Conservation (phyloP, 2,888 invertebrate genomes). For the Halictus quadricinctus region DNA sequence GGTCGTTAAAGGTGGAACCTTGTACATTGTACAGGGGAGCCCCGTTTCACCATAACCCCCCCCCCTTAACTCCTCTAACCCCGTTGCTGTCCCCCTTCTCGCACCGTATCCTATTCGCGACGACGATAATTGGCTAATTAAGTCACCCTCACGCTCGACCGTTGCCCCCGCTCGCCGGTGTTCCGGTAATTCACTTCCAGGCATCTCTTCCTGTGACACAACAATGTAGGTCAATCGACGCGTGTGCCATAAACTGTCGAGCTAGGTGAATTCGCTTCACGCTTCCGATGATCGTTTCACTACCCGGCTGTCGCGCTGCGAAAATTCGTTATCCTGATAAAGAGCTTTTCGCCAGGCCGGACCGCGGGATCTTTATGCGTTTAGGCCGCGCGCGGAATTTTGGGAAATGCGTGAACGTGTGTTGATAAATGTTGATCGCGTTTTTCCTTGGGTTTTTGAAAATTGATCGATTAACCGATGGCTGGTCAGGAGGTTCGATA, state of each 20-base stretch:
- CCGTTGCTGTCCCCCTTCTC: not conserved
- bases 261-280: slow-evolving; percentile 58
- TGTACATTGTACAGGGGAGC: not conserved
- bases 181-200: slow-evolving; percentile 64
- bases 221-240: slow-evolving; percentile 68
- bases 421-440: not conserved
- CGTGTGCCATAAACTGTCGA: slow-evolving; percentile 59
- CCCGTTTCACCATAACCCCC: not conserved
- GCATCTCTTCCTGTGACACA: slow-evolving; percentile 59
- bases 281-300: slow-evolving; percentile 30
- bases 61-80: not conserved
- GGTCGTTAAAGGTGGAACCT: slow-evolving; percentile 41
- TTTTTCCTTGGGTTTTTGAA: not conserved
- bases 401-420: not conserved
- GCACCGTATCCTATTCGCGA: slow-evolving; percentile 31
- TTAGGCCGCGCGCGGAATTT: not conserved
- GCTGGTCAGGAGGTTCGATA: too few relatives aligned
- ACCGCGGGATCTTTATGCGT: not conserved
- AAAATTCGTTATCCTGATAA: not conserved
- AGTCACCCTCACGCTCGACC: slow-evolving; percentile 68
- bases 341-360: not conserved
- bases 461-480: not conserved
- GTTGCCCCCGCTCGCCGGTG: slow-evolving; percentile 50
- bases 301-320: not conserved
- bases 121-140: slow-evolving; percentile 69